Conservation (phyloP, 2,797 vertebrate genomes). For the Prionace glauca region DNA sequence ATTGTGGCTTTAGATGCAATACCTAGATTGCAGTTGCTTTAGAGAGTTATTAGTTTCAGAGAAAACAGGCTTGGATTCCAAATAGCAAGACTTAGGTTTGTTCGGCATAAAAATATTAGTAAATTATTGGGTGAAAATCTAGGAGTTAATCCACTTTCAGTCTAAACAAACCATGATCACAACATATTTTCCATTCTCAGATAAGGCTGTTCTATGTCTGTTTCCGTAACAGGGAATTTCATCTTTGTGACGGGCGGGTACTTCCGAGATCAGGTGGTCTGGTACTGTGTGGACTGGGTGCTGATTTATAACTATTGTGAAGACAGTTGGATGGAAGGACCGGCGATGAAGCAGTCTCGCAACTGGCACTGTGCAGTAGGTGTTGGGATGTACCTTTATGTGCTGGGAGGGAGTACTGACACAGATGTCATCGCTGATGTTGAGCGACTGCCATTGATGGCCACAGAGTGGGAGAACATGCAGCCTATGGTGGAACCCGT, state of each 20-base stretch:
- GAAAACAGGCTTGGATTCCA: neutral
- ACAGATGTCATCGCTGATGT: slow-evolving; percentile 66
- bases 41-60: neutral
- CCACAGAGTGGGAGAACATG: slow-evolving; percentile 63
- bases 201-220: neutral
- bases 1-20: neutral
- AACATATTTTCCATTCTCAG: neutral
- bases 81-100: neutral
- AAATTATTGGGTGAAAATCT: neutral
- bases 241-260: slow-evolving; percentile 78
- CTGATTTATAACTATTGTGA: slow-evolving; percentile 64
- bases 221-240: slow-evolving; percentile 60
- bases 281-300: slow-evolving; percentile 84
- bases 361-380: slow-evolving; percentile 76
- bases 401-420: slow-evolving; percentile 74
- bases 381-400: slow-evolving; percentile 62
- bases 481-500: slow-evolving; percentile 70
- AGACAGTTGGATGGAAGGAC: slow-evolving; percentile 71
- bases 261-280: slow-evolving; percentile 73
- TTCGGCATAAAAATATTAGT: neutral
- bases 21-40: neutral
- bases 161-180: neutral
- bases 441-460: slow-evolving; percentile 62
- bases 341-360: slow-evolving; percentile 69
- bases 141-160: neutral